Base-by-base conservation (phyloP, 2,888 invertebrate genomes). In the Hedychridium roseum region DNA sequence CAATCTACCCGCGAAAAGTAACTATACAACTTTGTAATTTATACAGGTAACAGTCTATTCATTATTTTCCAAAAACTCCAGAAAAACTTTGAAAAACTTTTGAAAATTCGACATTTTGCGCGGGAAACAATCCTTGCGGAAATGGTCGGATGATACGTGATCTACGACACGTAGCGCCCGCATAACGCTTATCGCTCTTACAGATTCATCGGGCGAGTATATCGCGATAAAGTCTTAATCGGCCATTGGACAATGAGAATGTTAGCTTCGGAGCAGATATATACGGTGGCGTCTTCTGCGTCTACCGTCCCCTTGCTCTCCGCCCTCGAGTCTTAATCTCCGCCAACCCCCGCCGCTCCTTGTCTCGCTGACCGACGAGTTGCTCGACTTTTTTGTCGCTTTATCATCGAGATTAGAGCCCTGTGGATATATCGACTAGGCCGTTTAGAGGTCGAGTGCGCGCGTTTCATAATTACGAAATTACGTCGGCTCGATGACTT, bases 361-460 rank as follows among this genome's bases (percentile, higher is more conserved):
- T 20, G 11, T 27, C 2, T 18, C 14, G 20, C 12, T 14, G 26
- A 18, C 12, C 3, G n/a, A 21, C 27, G 11, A 27, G n/a, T n/a
- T 26, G 26, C 26, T 27, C 14, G 37, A 49, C 51, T 28, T 41
- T 50, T 50, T 59, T 38, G 36, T 42, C 14, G 37, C 30, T 46
- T 64, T 67, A 70, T 70, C 69, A 17, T 41, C 39, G 60, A 67
- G 70, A 69, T 69, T 67, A 69, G 44, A 57, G 50, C 45, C 42
- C 32, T 23, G 42, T 47, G 39, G 42, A 56, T 68, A n/a, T n/a
- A 68, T 69, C 69, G 48, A 61, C 71, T 71, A 70, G 72, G 72
- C 72, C 71, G 70, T 69, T 70, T 72, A 70, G 70, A 71, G 72
- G 72, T 71, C 71, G 71, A 57, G 54, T 56, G 41, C 41, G 52